These are phyloP conservation scores for Mola mola DNA, from an alignment of 2,113 vertebrate species.

Conservation along the genomic window DNA sequence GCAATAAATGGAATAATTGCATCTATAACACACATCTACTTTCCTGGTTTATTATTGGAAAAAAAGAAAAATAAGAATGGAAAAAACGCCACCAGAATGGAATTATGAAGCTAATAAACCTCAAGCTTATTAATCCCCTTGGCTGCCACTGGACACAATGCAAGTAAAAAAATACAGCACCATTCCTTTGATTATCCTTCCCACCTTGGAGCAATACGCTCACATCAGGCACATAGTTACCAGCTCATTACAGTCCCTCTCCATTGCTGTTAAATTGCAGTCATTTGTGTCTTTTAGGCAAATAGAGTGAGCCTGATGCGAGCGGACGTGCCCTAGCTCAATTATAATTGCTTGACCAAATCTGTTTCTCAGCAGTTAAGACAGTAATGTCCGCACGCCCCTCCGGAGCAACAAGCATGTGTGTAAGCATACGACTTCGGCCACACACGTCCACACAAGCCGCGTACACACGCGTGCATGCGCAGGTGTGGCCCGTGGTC, in stretches of 20 bases:
- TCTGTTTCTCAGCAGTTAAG: constrained; percentile 64
- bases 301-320: constrained; percentile 65
- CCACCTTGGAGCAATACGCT: constrained; percentile 58
- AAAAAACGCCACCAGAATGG: constrained; percentile 17
- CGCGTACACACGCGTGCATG: no score
- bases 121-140: constrained; percentile 62
- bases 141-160: constrained; percentile 59
- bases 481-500: no score
- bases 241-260: constrained; percentile 63
- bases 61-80: constrained; percentile 15
- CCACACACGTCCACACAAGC: no score
- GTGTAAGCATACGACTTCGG: no score
- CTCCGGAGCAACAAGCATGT: constrained; percentile 10
- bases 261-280: constrained; percentile 71
- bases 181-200: constrained; percentile 59
- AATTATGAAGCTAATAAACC: constrained; percentile 51
- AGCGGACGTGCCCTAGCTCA: constrained; percentile 57
- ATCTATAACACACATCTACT: constrained; percentile 1
- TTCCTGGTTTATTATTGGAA: constrained; percentile 9
- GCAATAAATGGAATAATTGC: constrained; percentile 11
- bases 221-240: constrained; percentile 66
- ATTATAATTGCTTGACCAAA: constrained; percentile 71
- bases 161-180: constrained; percentile 46
- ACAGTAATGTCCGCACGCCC: constrained; percentile 43
- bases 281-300: constrained; percentile 75